These are phyloP conservation scores for Microhierax caerulescens DNA, from an alignment of 2,797 vertebrate species.

Conservation along the genomic window DNA sequence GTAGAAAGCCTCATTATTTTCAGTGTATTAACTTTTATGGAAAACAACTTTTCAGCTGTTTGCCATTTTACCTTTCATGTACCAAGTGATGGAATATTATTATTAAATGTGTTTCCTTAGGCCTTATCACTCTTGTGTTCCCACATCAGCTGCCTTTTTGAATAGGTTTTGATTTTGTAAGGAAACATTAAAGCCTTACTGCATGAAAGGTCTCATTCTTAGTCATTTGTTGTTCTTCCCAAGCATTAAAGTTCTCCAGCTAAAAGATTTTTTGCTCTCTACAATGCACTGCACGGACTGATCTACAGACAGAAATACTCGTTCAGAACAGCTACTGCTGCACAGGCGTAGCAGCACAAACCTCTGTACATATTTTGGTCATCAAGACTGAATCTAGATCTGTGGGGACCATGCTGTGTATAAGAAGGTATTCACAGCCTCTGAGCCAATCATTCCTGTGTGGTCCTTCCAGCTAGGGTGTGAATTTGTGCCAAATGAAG, in stretches of 20 bases:
- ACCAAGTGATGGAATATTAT: not conserved
- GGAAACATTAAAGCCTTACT: not conserved
- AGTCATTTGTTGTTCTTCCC: not conserved
- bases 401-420: not conserved
- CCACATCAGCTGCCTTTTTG: not conserved
- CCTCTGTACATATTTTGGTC: not conserved
- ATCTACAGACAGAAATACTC: not conserved
- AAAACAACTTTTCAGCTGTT: not conserved
- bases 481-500: not conserved
- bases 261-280: not conserved
- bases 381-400: not conserved
- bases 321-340: not conserved
- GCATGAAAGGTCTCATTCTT: not conserved
- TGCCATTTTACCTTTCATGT: not conserved
- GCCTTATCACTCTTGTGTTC: not conserved
- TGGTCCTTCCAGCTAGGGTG: not conserved
- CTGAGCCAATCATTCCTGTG: not conserved
- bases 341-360: not conserved
- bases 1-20: not conserved
- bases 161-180: not conserved
- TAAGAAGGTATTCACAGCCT: not conserved
- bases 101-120: not conserved
- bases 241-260: not conserved
- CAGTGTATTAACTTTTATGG: not conserved
- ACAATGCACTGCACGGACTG: fast-evolving